Percentiles rank a stretch among this genome's conserved stretches.
phyloP scores from a whole-genome alignment of 2,113 vertebrate species.

The Rafetus swinhoei region DNA sequence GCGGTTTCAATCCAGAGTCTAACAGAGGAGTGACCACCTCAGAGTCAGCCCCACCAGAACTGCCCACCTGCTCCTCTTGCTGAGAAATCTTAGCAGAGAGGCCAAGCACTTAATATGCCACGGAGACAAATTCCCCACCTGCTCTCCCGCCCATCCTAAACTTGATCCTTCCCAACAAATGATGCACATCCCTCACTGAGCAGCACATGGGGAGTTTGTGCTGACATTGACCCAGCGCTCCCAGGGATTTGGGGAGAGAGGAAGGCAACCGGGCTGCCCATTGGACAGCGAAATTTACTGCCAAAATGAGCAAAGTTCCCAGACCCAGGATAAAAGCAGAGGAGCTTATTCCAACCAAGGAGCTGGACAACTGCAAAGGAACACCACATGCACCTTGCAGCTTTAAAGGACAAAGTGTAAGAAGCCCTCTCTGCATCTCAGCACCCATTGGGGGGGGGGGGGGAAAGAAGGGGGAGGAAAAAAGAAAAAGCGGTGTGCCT shows the following conservation, averaged over 20 bases:
- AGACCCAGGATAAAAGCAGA: not conserved
- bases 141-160: not conserved
- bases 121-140: not conserved
- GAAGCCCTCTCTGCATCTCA: accelerated
- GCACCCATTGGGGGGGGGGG: accelerated
- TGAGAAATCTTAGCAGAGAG: too few relatives aligned
- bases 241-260: not conserved
- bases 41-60: not conserved
- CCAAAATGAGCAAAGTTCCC: not conserved
- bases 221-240: accelerated
- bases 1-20: not conserved
- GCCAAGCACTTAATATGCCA: not conserved
- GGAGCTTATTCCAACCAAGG: not conserved
- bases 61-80: not conserved
- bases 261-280: not conserved
- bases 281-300: not conserved
- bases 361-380: not conserved
- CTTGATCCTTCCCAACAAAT: not conserved
- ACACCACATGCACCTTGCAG: not conserved
- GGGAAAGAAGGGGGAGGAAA: not conserved
- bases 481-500: not conserved
- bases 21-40: not conserved
- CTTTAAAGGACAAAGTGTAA: not conserved
- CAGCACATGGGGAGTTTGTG: not conserved
- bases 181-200: accelerated